Evolutionary conservation across 2,113 vertebrate species (phyloP), one percentile per base, ranked within the genome.

Genomic region (Apodemus speciosus): DNA sequence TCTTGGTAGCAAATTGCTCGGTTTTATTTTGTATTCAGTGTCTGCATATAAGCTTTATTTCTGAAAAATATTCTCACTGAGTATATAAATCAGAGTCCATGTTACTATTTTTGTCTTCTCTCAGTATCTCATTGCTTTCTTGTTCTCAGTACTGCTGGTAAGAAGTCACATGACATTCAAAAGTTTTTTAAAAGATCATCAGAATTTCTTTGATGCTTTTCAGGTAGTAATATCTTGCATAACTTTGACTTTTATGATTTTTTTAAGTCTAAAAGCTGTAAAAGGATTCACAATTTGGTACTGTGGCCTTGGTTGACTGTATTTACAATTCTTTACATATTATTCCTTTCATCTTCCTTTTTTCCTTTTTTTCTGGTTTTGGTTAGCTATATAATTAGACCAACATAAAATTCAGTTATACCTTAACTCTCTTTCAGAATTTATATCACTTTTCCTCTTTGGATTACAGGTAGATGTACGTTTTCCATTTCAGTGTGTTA

Each of bases 1-100:
- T 93, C 43, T 64, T 79, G 43, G n/a, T 35, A 35, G 56, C 46
- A 92, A 85, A 95, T 85, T 89, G 69, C 15, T 49, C 51, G 2
- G 32, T 90, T 90, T 93, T 87, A 87, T 68, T 93, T 93, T 81
- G 58, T 76, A 43, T 60, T 40, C 80, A 80, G 83, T 87, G 32
- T 76, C 40, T 77, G 30, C 11, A 71, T 84, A 88, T 66, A 95
- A 80, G 43, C 23, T 49, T 86, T 53, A 40, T 71, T 38, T 86
- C 85, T 71, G 66, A 86, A 71, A 53, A 71, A 71, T 71, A 56
- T 71, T 56, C 85, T 56, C 40, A n/a, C 30, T 90, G 51, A 14
- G 21, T 64, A 88, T 64, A 88, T 64, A 88, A 88, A 80, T 90
- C 58, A 83, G 14, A 23, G 68, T 71, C 64, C 9, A 51, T 5